A percentile compares a stretch with the other conserved stretches of the same genome.
phyloP scores from a whole-genome alignment of 2,797 vertebrate genomes.

The Fistularia commersonii region DNA sequence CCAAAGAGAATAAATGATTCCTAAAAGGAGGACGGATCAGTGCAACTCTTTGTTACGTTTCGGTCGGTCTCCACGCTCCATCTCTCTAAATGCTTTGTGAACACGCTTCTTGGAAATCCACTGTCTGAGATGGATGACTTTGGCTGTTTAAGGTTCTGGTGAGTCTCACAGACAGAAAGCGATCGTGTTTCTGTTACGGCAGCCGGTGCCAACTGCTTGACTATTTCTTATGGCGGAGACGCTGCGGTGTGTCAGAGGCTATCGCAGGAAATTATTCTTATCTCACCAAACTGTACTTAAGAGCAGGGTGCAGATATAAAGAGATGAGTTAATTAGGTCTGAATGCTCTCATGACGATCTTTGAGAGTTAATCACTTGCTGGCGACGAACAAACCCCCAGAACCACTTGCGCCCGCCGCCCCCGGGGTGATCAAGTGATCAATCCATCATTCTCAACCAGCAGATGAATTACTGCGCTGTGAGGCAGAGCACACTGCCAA shows the following conservation, averaged over 20 bases:
- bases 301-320: slow-evolving; percentile 21
- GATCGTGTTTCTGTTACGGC: slow-evolving; percentile 33
- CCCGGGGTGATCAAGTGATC: slow-evolving; percentile 13
- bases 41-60: slow-evolving; percentile 7
- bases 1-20: no score
- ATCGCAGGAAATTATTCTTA: slow-evolving; percentile 21
- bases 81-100: slow-evolving; percentile 26
- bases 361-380: slow-evolving; percentile 32
- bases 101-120: slow-evolving; percentile 27
- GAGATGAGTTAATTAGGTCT: slow-evolving; percentile 35
- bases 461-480: slow-evolving; percentile 22
- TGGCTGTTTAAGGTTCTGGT: slow-evolving; percentile 6
- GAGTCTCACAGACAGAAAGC: slow-evolving; percentile 24
- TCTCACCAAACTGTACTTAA: slow-evolving; percentile 12
- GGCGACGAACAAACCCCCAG: slow-evolving; percentile 10
- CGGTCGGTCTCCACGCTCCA: no score
- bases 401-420: slow-evolving; percentile 14
- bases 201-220: no score
- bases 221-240: no score
- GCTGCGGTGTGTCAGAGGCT: slow-evolving; percentile 4
- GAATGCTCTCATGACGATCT: slow-evolving; percentile 41
- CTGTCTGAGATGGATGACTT: slow-evolving; percentile 25
- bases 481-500: slow-evolving; percentile 20
- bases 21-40: no score
- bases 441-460: slow-evolving; percentile 28